Evolutionary conservation across 2,888 invertebrate species (phyloP).

Genomic region (Torymus auratus): DNA sequence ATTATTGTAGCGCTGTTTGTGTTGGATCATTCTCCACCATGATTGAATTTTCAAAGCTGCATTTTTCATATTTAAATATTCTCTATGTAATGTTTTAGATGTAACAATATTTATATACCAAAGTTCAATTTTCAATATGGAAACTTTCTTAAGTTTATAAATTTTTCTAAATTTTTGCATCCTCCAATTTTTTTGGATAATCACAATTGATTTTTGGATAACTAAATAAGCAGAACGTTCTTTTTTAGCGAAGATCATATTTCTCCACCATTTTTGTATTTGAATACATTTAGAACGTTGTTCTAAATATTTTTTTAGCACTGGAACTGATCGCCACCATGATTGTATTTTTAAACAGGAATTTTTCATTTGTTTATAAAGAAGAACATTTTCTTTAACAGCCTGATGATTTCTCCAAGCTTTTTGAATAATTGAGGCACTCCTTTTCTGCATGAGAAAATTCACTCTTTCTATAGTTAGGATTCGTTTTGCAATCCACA

Average conservation of each 20-base stretch:
- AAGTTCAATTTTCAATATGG: slow-evolving; percentile 78
- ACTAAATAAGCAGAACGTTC: slow-evolving; percentile 45
- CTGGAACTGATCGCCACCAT: slow-evolving; percentile 63
- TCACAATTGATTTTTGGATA: slow-evolving; percentile 59
- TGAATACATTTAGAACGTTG: slow-evolving; percentile 55
- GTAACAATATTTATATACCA: slow-evolving; percentile 73
- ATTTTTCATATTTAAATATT: slow-evolving; percentile 65
- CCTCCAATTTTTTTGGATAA: slow-evolving; percentile 73
- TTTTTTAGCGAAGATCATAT: slow-evolving; percentile 44
- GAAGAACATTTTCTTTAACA: slow-evolving; percentile 59
- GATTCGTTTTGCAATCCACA: slow-evolving; percentile 72
- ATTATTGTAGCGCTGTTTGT: slow-evolving; percentile 51
- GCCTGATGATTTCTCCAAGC: slow-evolving; percentile 69
- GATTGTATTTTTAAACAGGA: slow-evolving; percentile 65
- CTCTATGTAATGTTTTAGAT: slow-evolving; percentile 61
- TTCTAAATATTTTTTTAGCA: slow-evolving; percentile 55
- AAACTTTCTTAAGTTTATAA: slow-evolving; percentile 70
- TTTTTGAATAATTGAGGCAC: slow-evolving; percentile 76
- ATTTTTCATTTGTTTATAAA: slow-evolving; percentile 39
- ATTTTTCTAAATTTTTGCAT: slow-evolving; percentile 72
- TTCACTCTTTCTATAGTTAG: slow-evolving; percentile 72
- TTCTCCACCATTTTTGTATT: slow-evolving; percentile 65
- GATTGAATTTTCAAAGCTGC: slow-evolving; percentile 72
- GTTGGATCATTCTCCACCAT: slow-evolving; percentile 61
- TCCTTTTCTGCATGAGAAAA: slow-evolving; percentile 71